Conservation (phyloP, 1,140 invertebrate genomes). For the Amyelois transitella region DNA sequence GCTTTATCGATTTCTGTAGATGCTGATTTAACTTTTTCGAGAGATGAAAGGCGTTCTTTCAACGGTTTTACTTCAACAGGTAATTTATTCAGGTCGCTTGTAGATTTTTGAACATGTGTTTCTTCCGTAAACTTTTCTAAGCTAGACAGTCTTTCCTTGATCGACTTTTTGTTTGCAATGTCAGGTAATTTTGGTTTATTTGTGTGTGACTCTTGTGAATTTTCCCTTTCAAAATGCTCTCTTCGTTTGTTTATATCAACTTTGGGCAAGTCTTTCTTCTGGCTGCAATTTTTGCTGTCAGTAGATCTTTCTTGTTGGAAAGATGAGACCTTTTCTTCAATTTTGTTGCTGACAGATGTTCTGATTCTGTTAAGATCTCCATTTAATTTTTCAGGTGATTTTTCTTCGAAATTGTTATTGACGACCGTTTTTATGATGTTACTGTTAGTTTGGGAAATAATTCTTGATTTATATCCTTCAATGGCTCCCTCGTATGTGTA, state of each 20-base stretch:
- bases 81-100: conserved; percentile 70
- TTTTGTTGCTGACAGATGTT: conserved; percentile 68
- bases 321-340: conserved; percentile 72
- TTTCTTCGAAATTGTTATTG: conserved; percentile 60
- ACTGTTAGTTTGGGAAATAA: conserved; percentile 72
- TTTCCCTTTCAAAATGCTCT: conserved; percentile 85
- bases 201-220: conserved; percentile 64
- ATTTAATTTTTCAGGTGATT: conserved; percentile 60
- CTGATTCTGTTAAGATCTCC: conserved; percentile 67
- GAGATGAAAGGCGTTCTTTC: conserved; percentile 77
- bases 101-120: conserved; percentile 56
- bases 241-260: conserved; percentile 87
- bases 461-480: conserved; percentile 86
- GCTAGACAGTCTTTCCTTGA: conserved; percentile 81
- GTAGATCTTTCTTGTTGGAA: conserved; percentile 66
- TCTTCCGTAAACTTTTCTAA: conserved; percentile 77
- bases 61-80: conserved; percentile 78
- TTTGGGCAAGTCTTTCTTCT: conserved; percentile 80
- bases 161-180: conserved; percentile 78
- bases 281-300: conserved; percentile 58
- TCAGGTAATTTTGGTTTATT: conserved; percentile 75
- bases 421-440: conserved; percentile 61
- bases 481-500: conserved; percentile 92
- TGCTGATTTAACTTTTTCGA: conserved; percentile 77
- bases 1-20: conserved; percentile 66